These are phyloP conservation scores for Heliconius melpomene DNA, from an alignment of 1,140 invertebrate species.

Conservation along the genomic window DNA sequence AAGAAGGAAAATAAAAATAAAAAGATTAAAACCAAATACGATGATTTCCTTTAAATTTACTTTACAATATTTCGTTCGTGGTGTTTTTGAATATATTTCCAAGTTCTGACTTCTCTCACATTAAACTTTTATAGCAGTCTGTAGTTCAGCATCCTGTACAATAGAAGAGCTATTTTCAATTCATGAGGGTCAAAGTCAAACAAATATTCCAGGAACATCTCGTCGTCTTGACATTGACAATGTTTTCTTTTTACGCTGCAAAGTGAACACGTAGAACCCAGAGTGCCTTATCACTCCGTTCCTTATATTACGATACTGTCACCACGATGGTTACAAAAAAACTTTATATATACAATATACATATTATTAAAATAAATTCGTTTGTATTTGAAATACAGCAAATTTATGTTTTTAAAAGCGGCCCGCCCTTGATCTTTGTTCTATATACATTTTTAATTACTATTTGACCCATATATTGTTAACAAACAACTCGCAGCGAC, in stretches of 20 bases:
- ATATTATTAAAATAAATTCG: neutral
- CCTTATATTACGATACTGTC: no score
- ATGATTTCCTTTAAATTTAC: neutral
- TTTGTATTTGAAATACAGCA: neutral
- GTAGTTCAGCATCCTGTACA: constrained; percentile 20
- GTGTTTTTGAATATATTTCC: neutral
- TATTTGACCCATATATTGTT: constrained; percentile 9
- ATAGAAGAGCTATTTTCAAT: constrained; percentile 20
- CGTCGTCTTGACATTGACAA: neutral
- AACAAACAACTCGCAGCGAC: constrained; percentile 2
- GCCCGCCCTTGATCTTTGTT: constrained; percentile 10
- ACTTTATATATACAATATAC: neutral
- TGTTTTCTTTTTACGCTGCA: neutral
- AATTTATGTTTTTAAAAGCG: constrained; percentile 4
- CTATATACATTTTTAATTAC: constrained; percentile 10
- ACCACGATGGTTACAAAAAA: no score
- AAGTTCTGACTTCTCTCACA: constrained; percentile 24
- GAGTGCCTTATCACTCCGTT: no score
- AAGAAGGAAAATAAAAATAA: neutral
- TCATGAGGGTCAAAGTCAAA: constrained; percentile 28
- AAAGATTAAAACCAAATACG: neutral
- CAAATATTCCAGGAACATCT: constrained; percentile 5
- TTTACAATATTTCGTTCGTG: neutral
- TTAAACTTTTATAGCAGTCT: constrained; percentile 31
- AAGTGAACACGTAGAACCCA: no score